Conservation (phyloP, 2,797 vertebrate genomes). For the Acrocephalus scirpaceus region DNA sequence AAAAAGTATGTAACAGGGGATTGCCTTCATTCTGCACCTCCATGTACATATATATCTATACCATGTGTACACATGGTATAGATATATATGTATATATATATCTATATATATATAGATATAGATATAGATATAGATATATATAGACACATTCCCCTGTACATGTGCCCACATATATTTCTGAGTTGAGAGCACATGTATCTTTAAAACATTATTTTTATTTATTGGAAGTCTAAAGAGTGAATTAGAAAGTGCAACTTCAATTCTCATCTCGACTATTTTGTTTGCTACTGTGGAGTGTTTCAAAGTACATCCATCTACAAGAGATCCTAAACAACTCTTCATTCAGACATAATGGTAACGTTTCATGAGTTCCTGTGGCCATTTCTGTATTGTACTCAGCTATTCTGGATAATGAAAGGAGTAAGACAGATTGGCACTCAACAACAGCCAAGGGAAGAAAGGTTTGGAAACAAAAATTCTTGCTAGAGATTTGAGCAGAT, state of each 20-base stretch:
- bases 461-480: not conserved
- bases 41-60: not conserved
- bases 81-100: too few relatives aligned
- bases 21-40: not conserved
- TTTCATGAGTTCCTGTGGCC: not conserved
- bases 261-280: not conserved
- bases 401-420: not conserved
- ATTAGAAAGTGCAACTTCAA: not conserved
- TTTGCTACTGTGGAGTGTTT: not conserved
- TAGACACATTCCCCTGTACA: not conserved
- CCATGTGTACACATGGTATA: not conserved
- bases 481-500: not conserved
- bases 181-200: not conserved
- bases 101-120: too few relatives aligned
- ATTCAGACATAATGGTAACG: not conserved
- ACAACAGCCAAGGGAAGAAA: not conserved
- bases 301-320: not conserved
- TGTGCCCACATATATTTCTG: not conserved
- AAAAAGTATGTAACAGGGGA: not conserved
- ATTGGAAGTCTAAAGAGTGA: not conserved
- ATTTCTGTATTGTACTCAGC: not conserved
- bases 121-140: too few relatives aligned
- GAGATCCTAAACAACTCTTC: not conserved
- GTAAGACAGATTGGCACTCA: not conserved
- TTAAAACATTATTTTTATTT: not conserved